phyloP scores from a whole-genome alignment of 2,797 vertebrate genomes.

The Cygnus olor region DNA sequence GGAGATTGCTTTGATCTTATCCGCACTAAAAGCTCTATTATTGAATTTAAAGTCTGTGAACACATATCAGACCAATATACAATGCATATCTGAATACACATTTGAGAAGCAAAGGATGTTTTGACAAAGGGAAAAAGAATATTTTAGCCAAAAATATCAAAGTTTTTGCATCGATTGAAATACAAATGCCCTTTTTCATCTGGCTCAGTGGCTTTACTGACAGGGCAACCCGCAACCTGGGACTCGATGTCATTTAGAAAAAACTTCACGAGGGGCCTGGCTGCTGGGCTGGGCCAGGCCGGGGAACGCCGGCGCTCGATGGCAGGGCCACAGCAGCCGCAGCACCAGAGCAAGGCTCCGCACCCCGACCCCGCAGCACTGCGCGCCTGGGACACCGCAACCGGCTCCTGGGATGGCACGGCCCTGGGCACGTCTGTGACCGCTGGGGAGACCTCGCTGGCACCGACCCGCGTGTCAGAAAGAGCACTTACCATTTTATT shows the following conservation, averaged over 20 bases:
- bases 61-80: constrained; percentile 81
- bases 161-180: constrained; percentile 62
- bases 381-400: no score
- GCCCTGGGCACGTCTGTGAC: not conserved
- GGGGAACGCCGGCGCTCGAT: fast-evolving
- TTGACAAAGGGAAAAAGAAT: constrained; percentile 73
- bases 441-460: not conserved
- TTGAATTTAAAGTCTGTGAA: constrained; percentile 85
- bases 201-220: not conserved
- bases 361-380: no score
- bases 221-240: not conserved
- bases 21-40: constrained; percentile 86
- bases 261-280: not conserved
- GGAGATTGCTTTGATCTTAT: constrained; percentile 90
- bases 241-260: not conserved
- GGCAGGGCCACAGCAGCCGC: not conserved
- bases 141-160: constrained; percentile 72
- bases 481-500: constrained; percentile 99
- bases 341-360: not conserved
- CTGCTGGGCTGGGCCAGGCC: not conserved
- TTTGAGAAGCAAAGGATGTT: constrained; percentile 74
- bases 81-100: constrained; percentile 75
- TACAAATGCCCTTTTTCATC: constrained; percentile 40
- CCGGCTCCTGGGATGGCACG: no score
- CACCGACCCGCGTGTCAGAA: fast-evolving